These are phyloP conservation scores for Litocranius walleri DNA, from an alignment of 2,113 vertebrate genomes.

Conservation along the genomic window DNA sequence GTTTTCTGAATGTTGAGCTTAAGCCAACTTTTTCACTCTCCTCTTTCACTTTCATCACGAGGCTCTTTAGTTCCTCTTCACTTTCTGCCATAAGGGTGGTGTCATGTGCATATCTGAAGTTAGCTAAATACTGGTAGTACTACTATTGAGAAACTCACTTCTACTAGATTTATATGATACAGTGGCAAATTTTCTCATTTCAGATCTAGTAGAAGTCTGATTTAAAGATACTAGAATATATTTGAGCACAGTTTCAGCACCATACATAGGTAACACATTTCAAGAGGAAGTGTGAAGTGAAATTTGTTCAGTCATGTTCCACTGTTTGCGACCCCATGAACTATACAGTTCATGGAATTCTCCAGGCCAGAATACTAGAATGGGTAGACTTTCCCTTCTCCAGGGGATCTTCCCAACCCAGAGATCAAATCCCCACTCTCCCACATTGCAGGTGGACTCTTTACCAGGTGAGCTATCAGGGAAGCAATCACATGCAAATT, in stretches of 20 bases:
- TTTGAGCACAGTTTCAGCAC: background rate
- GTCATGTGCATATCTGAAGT: background rate
- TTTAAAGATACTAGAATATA: background rate
- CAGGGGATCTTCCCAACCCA: background rate
- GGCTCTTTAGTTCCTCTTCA: background rate
- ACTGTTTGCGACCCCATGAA: background rate
- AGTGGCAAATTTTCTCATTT: background rate
- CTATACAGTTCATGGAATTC: background rate
- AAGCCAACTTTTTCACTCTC: background rate
- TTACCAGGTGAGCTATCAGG: background rate
- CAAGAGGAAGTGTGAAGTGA: background rate
- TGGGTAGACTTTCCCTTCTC: background rate
- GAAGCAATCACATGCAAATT: background rate
- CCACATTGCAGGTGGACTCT: background rate
- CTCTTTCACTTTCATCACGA: background rate
- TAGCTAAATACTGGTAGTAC: background rate
- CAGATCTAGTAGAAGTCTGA: background rate
- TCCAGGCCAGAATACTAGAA: background rate
- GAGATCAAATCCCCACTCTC: background rate
- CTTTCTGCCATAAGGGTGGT: background rate
- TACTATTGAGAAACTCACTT: background rate
- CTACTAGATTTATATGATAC: background rate
- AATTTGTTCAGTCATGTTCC: background rate
- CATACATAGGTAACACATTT: background rate
- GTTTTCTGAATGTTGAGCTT: background rate